These are phyloP conservation scores for Rafetus swinhoei DNA, from an alignment of 2,113 vertebrate genomes.

Conservation along the genomic window DNA sequence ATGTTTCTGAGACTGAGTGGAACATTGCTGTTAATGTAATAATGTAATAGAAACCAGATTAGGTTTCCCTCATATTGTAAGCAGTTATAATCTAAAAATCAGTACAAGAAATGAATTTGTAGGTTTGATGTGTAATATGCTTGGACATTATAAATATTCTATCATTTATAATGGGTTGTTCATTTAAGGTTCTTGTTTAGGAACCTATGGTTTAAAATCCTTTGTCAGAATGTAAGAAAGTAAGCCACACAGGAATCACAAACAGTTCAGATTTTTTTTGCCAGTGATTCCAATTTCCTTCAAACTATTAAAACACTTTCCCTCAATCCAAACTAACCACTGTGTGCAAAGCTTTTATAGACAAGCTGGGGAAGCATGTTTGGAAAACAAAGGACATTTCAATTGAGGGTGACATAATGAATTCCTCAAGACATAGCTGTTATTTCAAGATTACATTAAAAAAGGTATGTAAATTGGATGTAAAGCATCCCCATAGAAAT, in stretches of 20 bases:
- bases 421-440: slow-evolving; percentile 77
- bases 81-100: not conserved
- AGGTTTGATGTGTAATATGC: not conserved
- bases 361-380: slow-evolving; percentile 68
- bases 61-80: not conserved
- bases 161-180: not conserved
- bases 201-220: slow-evolving; percentile 34
- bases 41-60: not conserved
- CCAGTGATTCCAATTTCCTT: slow-evolving; percentile 33
- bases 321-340: slow-evolving; percentile 28
- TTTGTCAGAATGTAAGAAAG: not conserved
- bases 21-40: not conserved
- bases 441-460: slow-evolving; percentile 73
- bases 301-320: slow-evolving; percentile 48
- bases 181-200: not conserved
- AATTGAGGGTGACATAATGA: slow-evolving; percentile 78
- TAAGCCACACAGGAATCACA: not conserved
- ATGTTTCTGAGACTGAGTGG: not conserved
- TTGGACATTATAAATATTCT: not conserved
- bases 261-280: not conserved
- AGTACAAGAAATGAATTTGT: not conserved
- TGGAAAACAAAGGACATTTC: slow-evolving; percentile 79
- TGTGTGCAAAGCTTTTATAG: slow-evolving; percentile 70
- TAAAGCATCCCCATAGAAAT: slow-evolving; percentile 57
- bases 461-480: slow-evolving; percentile 58